Base-by-base conservation (phyloP, 2,888 invertebrate species). In the Stenodema calcarata region DNA sequence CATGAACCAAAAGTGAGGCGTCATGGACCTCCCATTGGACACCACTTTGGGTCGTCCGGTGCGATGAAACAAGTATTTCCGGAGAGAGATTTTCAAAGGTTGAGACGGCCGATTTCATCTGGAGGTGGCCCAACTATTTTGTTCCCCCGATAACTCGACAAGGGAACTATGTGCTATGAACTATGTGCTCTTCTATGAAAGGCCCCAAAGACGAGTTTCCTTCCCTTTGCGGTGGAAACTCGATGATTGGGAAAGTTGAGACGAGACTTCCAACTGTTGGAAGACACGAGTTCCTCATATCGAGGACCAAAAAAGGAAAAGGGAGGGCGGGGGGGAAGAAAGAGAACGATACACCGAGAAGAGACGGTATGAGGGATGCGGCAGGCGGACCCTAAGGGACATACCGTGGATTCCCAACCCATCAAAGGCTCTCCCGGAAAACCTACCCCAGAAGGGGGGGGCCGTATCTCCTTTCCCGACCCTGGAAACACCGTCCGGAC, bases 371-470 rank as follows among this genome's bases (percentile, higher is more conserved):
- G 54, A 73, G 87, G 87, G 87, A 87, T 42, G 73, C 79, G 62
- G 78, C 87, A 87, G 81, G 83, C 88, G 84, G 86, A 88, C 87
- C 89, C 47, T 44, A 88, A 86, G 87, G 86, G 75, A 88, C 76
- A 87, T 86, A 41, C 86, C 30, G 62, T 41, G 86, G 69, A 87
- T 87, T 69, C 81, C 35, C 83, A 23, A 54, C 73, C 87, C 87
- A 69, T 87, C 87, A 87, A 87, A 87, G 87, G 73, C 81, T 35
- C 78, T 7, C 76, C 80, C 18, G 80, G 50, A 69, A 82, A 69
- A 69, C 82, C 82, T 35, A 47, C 30, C 30, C 28, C n/a, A n/a
- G n/a, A n/a, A n/a, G n/a, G n/a, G 50, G 35, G 62, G 62, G 80
- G 54, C 11, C 6, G 30, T 6, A 16, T 18, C 18, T 27, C 42